Evolutionary conservation across 1,140 invertebrate species (phyloP).

Genomic region (Rhysida immarginata): DNA sequence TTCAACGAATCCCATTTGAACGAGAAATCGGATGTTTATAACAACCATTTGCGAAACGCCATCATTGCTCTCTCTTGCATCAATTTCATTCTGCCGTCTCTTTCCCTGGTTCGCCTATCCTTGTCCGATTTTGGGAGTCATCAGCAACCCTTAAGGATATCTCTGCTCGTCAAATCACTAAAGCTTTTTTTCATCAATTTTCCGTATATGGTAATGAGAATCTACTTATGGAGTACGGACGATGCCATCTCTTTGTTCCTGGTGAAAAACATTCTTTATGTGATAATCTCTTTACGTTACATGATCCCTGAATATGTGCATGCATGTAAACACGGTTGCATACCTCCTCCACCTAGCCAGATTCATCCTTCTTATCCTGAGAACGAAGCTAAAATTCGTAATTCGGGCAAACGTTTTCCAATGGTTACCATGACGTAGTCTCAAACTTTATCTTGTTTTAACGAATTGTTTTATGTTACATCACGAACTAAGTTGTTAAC

Average conservation of each 20-base stretch:
- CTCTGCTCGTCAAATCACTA: constrained; percentile 31
- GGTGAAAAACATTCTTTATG: constrained; percentile 41
- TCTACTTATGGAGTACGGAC: constrained; percentile 35
- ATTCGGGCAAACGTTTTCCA: no score
- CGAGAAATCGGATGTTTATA: constrained; percentile 15
- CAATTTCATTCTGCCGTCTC: constrained; percentile 39
- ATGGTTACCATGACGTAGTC: no score
- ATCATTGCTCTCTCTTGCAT: constrained; percentile 37
- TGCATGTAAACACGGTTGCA: constrained; percentile 1
- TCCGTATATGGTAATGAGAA: constrained; percentile 37
- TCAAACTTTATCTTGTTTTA: no score
- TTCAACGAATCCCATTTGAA: constrained; percentile 20
- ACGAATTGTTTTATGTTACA: no score
- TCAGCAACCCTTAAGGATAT: constrained; percentile 20
- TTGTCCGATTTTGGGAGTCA: constrained; percentile 26
- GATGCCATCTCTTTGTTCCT: constrained; percentile 37
- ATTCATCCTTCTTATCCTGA: no score
- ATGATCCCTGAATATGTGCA: constrained; percentile 25
- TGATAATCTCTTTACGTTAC: constrained; percentile 28
- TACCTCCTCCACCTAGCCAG: no score
- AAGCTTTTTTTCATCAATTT: constrained; percentile 37
- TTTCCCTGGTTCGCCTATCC: constrained; percentile 39
- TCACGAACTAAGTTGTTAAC: no score
- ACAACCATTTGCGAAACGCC: constrained; percentile 27
- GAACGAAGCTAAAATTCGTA: no score